Evolutionary conservation across 2,797 vertebrate genomes (phyloP).

Genomic region (Orestias chungarensis): DNA sequence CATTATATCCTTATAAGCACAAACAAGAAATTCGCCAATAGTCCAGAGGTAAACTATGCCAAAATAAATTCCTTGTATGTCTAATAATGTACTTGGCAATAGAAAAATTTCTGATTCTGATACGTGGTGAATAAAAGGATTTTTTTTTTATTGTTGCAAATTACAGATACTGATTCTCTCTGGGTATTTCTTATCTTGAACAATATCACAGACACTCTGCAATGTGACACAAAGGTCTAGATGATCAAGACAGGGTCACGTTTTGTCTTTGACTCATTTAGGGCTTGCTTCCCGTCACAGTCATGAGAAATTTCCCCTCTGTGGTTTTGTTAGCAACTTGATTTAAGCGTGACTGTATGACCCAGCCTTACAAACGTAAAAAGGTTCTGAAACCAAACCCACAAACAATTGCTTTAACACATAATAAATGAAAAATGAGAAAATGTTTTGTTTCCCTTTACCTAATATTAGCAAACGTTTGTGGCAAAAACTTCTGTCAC

Average conservation of each 20-base stretch:
- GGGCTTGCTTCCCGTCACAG: neutral
- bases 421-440: neutral
- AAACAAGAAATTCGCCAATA: neutral
- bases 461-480: neutral
- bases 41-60: neutral
- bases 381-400: conserved; percentile 11
- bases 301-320: neutral
- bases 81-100: no score
- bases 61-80: no score
- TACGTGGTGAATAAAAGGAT: neutral
- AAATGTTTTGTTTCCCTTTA: conserved; percentile 7
- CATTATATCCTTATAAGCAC: neutral
- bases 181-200: neutral
- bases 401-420: neutral
- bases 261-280: neutral
- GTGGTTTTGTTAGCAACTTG: conserved; percentile 8
- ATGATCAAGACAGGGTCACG: conserved; percentile 3
- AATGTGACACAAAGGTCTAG: conserved; percentile 7
- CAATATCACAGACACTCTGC: neutral
- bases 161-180: neutral
- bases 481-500: neutral
- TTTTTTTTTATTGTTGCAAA: neutral
- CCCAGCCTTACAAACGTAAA: neutral
- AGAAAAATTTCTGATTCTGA: no score
- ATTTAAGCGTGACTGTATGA: neutral